phyloP scores from a whole-genome alignment of 2,113 vertebrate genomes.

The Bubo scandiacus region DNA sequence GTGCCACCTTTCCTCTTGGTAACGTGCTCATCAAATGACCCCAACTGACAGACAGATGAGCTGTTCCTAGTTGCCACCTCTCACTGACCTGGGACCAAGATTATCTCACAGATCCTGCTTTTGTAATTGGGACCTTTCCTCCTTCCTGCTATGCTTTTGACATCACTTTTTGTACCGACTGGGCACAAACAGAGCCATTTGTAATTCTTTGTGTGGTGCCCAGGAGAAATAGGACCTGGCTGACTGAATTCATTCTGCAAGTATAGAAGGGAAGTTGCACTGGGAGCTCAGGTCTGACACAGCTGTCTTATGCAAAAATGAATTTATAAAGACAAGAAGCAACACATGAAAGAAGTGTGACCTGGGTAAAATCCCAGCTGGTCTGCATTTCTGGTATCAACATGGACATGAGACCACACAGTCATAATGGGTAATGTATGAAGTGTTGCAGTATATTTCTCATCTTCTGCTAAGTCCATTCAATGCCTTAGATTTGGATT shows the following conservation, averaged over 20 bases:
- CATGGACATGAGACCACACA: background rate
- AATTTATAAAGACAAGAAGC: background rate
- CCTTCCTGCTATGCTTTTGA: background rate
- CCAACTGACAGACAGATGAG: background rate
- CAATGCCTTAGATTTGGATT: background rate
- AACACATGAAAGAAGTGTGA: background rate
- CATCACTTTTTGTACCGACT: background rate
- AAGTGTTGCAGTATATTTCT: background rate
- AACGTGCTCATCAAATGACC: background rate
- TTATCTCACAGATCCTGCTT: background rate
- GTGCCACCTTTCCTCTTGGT: background rate
- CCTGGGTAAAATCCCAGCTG: background rate
- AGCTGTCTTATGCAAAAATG: background rate
- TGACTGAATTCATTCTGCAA: background rate
- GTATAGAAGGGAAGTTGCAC: background rate
- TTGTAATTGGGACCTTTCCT: background rate
- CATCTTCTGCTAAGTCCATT: background rate
- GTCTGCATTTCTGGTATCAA: background rate
- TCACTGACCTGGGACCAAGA: background rate
- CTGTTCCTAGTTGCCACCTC: background rate
- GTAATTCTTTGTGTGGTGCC: background rate
- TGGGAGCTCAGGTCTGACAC: conserved; percentile 3
- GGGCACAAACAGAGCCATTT: background rate
- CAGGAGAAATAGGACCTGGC: background rate
- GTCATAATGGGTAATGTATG: accelerated